These are phyloP conservation scores for Drosophila repletoides DNA, from an alignment of 1,140 invertebrate species.

Conservation along the genomic window DNA sequence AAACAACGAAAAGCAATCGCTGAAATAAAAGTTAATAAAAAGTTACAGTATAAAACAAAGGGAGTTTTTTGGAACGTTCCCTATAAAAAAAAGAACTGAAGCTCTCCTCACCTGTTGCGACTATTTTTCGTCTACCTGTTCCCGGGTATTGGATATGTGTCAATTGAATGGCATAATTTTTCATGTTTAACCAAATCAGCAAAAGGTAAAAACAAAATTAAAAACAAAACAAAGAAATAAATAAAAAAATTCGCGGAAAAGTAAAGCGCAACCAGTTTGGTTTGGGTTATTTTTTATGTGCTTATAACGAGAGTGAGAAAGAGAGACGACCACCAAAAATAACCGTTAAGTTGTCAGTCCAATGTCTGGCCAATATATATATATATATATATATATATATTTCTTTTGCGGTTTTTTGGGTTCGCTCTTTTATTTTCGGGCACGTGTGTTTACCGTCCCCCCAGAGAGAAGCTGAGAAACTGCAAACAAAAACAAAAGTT, in stretches of 20 bases:
- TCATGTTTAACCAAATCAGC: conserved; percentile 62
- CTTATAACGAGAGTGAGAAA: conserved; percentile 26
- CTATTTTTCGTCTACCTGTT: conserved; percentile 10
- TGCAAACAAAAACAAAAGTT: conserved; percentile 57
- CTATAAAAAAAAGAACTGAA: neutral
- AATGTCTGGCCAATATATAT: conserved; percentile 16
- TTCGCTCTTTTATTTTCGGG: conserved; percentile 22
- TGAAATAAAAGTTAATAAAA: conserved; percentile 1
- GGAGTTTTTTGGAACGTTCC: too few relatives aligned
- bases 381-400: conserved; percentile 3
- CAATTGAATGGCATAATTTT: conserved; percentile 65
- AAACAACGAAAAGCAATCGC: neutral
- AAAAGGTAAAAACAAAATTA: conserved; percentile 19
- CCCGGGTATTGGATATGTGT: conserved; percentile 50
- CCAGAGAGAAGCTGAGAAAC: conserved; percentile 23
- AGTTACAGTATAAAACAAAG: too few relatives aligned
- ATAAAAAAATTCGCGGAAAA: conserved; percentile 59
- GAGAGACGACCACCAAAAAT: too few relatives aligned
- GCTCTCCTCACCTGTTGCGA: conserved; percentile 14
- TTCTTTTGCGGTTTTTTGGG: neutral
- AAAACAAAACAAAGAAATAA: conserved; percentile 7
- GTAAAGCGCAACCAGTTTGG: conserved; percentile 59
- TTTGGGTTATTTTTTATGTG: conserved; percentile 36
- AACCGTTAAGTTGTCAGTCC: conserved; percentile 60
- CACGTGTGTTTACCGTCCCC: conserved; percentile 42